phyloP scores from a whole-genome alignment of 2,113 vertebrate species.

The Pipra filicauda region DNA sequence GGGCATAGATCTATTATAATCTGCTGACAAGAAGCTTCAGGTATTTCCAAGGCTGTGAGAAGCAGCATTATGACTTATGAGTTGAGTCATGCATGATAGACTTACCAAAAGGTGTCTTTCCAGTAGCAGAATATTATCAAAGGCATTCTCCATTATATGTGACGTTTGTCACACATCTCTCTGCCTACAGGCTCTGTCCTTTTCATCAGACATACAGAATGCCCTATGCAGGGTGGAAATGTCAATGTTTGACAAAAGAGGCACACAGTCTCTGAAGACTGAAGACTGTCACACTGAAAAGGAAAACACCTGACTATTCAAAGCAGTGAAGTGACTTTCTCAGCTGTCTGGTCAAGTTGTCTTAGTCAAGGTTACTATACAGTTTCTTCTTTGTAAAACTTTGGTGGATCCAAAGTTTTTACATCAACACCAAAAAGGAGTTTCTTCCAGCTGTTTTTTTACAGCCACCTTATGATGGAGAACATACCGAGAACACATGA shows the following conservation, averaged over 20 bases:
- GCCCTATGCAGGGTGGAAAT: not conserved
- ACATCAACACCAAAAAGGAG: not conserved
- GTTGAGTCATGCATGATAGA: not conserved
- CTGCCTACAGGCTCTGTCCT: not conserved
- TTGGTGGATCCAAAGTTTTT: not conserved
- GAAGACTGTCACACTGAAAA: not conserved
- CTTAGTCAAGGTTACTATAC: not conserved
- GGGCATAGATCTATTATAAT: not conserved
- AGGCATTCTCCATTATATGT: not conserved
- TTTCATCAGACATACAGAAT: not conserved
- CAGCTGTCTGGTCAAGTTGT: not conserved
- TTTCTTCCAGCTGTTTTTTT: not conserved
- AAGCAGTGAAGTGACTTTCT: not conserved
- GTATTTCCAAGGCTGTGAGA: not conserved
- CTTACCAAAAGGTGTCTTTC: not conserved
- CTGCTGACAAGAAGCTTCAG: not conserved
- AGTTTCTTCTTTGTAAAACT: not conserved
- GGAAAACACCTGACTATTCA: not conserved
- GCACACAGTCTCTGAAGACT: not conserved
- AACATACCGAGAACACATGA: not conserved
- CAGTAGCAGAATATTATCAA: not conserved
- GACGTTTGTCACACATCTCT: rapidly evolving
- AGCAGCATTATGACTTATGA: not conserved
- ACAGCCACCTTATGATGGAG: not conserved
- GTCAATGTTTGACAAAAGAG: not conserved